Base-by-base conservation (phyloP, 2,888 invertebrate species). In the Kuschelorhynchus macadamiae region DNA sequence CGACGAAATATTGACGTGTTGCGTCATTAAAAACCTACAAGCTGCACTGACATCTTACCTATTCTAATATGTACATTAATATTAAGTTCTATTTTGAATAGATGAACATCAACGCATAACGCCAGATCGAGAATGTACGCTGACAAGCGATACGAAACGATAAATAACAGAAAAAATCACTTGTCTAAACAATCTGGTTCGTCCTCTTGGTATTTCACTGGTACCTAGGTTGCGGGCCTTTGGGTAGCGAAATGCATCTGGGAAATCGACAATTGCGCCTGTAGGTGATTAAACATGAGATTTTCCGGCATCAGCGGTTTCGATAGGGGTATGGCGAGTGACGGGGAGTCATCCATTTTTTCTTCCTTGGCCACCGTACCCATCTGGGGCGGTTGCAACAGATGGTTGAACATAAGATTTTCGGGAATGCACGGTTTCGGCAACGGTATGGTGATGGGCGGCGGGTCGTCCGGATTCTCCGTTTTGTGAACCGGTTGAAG, bases 341-440 rank as follows among this genome's bases (percentile, higher is more conserved):
- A 64, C 57, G 59, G 73, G 59, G 42, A 66, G 30, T 64, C 65
- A 2, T 69, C 64, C 0, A 50, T 39, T 33, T 60, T 65, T 14
- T 69, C 69, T 16, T 65, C 55, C 49, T 69, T 69, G 16, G 60
- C 42, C 33, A 60, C 53, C n/a, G 50, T 36, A 30, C 33, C 59
- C 8, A 18, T 33, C 17, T 50, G 59, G n/a, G n/a, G n/a, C 11
- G 70, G 47, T 11, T 42, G 57, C 57, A 75, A 71, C 52, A 76
- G 53, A 39, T 76, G 73, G 49, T 74, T 76, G 56, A 76, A 76
- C 75, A 76, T 72, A 2, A 79, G 56, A 53, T 72, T 76, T 18
- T 80, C 77, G 30, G 82, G 80, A 57, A 82, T 75, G 21, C 81
- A 77, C 3, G 82, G 81, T 68, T 79, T 78, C n/a, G 82, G 81